phyloP scores from a whole-genome alignment of 2,888 invertebrate species.

The Prostheceraeus crozeri region DNA sequence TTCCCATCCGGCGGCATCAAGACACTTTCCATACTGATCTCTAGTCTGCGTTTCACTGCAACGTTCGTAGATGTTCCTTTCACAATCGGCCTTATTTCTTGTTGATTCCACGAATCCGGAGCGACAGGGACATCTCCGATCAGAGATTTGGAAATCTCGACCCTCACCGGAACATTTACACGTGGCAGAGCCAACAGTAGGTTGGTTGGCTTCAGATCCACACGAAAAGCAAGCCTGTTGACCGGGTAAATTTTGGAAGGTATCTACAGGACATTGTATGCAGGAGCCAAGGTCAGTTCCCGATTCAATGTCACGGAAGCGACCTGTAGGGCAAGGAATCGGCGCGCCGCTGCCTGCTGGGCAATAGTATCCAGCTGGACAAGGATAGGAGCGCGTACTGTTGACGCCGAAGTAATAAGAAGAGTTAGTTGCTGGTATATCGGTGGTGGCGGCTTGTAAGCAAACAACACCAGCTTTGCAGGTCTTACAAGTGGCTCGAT shows the following conservation, averaged over 20 bases:
- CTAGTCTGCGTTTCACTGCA: too few species aligned
- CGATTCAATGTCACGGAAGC: conserved; percentile 43
- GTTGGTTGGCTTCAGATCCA: conserved; percentile 48
- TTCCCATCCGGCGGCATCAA: too few species aligned
- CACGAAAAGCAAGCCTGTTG: conserved; percentile 48
- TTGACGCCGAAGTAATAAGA: conserved; percentile 45
- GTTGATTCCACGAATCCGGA: conserved; percentile 49
- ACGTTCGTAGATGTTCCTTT: too few species aligned
- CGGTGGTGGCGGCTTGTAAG: conserved; percentile 47
- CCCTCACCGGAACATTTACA: conserved; percentile 50
- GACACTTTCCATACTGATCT: too few species aligned
- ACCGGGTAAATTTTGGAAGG: conserved; percentile 48
- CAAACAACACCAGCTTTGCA: conserved; percentile 55
- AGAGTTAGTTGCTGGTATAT: conserved; percentile 47
- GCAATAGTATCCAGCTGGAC: conserved; percentile 52
- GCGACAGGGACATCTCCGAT: conserved; percentile 49
- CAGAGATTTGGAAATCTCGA: conserved; percentile 52
- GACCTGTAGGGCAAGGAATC: conserved; percentile 48
- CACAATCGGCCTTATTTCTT: too few species aligned
- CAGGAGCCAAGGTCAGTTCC: conserved; percentile 44
- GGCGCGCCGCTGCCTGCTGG: conserved; percentile 46
- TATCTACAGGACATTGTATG: conserved; percentile 45
- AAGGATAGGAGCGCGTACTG: conserved; percentile 49
- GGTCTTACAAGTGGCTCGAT: conserved; percentile 46
- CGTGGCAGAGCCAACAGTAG: conserved; percentile 44